Percentiles rank a stretch among this genome's conserved stretches.
phyloP scores from a whole-genome alignment of 2,797 vertebrate genomes.

The Onychomys torridus region DNA sequence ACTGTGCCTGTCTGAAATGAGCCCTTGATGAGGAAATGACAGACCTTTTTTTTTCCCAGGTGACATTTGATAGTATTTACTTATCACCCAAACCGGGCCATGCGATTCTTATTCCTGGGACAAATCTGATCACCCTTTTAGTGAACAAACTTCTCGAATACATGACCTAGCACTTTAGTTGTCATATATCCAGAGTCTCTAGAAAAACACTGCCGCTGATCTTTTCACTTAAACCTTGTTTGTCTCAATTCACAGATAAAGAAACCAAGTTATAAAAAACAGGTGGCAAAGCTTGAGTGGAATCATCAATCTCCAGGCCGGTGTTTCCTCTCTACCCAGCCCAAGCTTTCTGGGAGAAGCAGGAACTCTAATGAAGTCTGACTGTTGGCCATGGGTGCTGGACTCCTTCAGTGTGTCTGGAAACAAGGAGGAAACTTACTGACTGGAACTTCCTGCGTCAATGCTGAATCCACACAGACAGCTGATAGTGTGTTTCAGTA shows the following conservation, averaged over 20 bases:
- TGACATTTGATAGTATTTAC: not conserved
- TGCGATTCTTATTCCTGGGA: not conserved
- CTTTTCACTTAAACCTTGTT: not conserved
- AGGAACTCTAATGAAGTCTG: not conserved
- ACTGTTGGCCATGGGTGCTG: not conserved
- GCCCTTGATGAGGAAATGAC: not conserved
- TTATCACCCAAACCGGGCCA: not conserved
- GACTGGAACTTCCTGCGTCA: not conserved
- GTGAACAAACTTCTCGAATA: not conserved
- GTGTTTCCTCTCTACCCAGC: not conserved
- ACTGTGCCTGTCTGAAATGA: not conserved
- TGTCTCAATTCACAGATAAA: not conserved
- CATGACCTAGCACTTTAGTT: not conserved
- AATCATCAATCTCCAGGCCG: not conserved
- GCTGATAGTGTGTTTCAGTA: not conserved
- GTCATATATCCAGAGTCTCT: not conserved
- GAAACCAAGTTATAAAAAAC: not conserved
- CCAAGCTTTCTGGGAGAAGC: not conserved
- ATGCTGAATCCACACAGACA: slow-evolving; percentile 1
- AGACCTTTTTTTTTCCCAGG: not conserved
- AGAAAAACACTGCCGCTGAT: not conserved
- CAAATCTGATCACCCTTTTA: not conserved
- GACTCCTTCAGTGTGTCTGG: not conserved
- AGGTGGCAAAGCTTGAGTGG: not conserved
- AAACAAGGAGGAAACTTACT: not conserved